These are phyloP conservation scores for Rhombomys opimus DNA, from an alignment of 2,113 vertebrate genomes.

Conservation along the genomic window DNA sequence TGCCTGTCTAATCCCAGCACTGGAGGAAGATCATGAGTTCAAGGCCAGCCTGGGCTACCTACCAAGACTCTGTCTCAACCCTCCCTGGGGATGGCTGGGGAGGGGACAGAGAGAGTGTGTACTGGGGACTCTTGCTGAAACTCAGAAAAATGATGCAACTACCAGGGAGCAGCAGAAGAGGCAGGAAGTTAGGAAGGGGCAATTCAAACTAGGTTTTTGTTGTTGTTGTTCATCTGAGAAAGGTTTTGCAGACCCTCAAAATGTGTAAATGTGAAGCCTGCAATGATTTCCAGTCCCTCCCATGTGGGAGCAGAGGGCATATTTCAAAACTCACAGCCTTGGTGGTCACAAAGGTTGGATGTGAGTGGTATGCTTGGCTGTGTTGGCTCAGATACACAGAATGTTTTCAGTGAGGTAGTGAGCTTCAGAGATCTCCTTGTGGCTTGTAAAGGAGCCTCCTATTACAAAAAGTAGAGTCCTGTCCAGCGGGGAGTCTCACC, in stretches of 20 bases:
- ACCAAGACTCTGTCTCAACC: not conserved
- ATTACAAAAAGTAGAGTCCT: not conserved
- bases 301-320: not conserved
- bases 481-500: not conserved
- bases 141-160: not conserved
- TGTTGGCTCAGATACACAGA: not conserved
- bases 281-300: not conserved
- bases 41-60: not conserved
- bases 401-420: not conserved
- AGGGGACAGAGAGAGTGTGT: not conserved
- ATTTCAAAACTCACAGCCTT: not conserved
- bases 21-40: not conserved
- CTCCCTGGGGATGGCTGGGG: too few relatives aligned
- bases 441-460: not conserved
- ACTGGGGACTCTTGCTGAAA: not conserved
- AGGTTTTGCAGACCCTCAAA: slow-evolving; percentile 9
- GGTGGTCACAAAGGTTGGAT: not conserved
- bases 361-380: not conserved
- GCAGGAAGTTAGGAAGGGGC: not conserved
- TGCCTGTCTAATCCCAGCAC: not conserved
- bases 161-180: not conserved
- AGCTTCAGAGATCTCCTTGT: not conserved
- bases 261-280: slow-evolving; percentile 1
- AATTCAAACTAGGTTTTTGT: not conserved
- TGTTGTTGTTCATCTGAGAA: not conserved